These are phyloP conservation scores for Conchocele bisecta DNA, from an alignment of 2,888 invertebrate genomes.

Conservation along the genomic window DNA sequence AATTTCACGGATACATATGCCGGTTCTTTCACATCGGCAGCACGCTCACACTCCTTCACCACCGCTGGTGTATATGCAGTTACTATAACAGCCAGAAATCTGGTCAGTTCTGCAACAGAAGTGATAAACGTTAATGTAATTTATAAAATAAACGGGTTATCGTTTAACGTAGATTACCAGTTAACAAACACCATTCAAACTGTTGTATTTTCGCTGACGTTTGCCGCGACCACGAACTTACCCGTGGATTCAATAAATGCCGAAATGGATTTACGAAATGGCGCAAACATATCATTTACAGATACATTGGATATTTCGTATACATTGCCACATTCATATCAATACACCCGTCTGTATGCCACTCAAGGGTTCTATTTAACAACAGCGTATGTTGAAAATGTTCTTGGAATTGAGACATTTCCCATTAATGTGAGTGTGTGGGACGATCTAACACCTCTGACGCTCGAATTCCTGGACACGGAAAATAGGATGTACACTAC, in stretches of 20 bases:
- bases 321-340: not conserved
- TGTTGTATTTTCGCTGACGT: not conserved
- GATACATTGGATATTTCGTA: not conserved
- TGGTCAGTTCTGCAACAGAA: not conserved
- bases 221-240: not conserved
- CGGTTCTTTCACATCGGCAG: not conserved
- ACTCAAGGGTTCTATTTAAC: conserved; percentile 38
- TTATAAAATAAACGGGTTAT: not conserved
- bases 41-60: not conserved
- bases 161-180: not conserved
- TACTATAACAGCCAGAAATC: not conserved
- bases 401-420: conserved; percentile 13
- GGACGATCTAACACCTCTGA: conserved; percentile 30
- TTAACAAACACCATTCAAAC: not conserved
- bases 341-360: conserved; percentile 17
- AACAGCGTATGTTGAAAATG: conserved; percentile 14
- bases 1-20: not conserved
- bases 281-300: not conserved
- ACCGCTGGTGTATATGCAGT: not conserved
- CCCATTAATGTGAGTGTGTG: conserved; percentile 21
- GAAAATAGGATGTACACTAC: not conserved
- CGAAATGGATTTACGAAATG: not conserved
- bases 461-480: conserved; percentile 12
- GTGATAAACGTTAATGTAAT: not conserved
- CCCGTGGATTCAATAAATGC: not conserved